Percentiles rank a stretch among this genome's conserved stretches.
These are phyloP conservation scores for Beroe forskalii DNA, from an alignment of 37 sponge, comb jelly and placozoan genomes.

Conservation along the genomic window DNA sequence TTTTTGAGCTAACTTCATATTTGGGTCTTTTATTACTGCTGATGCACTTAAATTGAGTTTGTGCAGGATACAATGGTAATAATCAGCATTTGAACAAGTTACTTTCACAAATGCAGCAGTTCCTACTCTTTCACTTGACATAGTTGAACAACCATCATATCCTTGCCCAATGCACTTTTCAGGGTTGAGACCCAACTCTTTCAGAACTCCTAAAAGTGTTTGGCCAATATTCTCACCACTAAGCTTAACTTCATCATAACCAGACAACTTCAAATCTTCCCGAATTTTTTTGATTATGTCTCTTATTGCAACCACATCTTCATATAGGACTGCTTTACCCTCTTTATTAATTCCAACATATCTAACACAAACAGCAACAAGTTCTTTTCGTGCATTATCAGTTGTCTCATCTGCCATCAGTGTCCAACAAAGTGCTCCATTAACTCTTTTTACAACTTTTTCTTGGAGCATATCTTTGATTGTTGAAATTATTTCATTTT, in stretches of 20 bases:
- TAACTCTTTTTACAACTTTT: not conserved
- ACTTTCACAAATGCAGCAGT: slow-evolving; percentile 29
- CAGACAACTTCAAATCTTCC: too few species aligned
- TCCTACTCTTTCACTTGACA: slow-evolving; percentile 43
- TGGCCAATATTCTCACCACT: slow-evolving; percentile 48
- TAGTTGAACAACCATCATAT: slow-evolving; percentile 65
- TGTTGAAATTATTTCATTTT: slow-evolving; percentile 3
- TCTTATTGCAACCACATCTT: slow-evolving; percentile 17
- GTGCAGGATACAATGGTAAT: not conserved
- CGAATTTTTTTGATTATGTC: not conserved
- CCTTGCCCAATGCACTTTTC: slow-evolving; percentile 61
- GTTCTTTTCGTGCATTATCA: slow-evolving; percentile 10
- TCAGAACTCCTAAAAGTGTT: slow-evolving; percentile 21
- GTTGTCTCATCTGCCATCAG: slow-evolving; percentile 58
- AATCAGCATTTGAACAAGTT: slow-evolving; percentile 15
- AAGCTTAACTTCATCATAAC: slow-evolving; percentile 1
- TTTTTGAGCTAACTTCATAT: not conserved
- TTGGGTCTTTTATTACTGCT: not conserved
- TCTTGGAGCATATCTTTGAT: not conserved
- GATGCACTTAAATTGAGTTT: not conserved
- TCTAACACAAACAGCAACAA: not conserved
- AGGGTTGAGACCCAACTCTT: slow-evolving; percentile 5
- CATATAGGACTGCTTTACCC: not conserved
- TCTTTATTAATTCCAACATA: not conserved
- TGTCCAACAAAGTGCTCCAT: slow-evolving; percentile 23